phyloP scores from a whole-genome alignment of 2,113 vertebrate species.

The Dicerorhinus sumatrensis region DNA sequence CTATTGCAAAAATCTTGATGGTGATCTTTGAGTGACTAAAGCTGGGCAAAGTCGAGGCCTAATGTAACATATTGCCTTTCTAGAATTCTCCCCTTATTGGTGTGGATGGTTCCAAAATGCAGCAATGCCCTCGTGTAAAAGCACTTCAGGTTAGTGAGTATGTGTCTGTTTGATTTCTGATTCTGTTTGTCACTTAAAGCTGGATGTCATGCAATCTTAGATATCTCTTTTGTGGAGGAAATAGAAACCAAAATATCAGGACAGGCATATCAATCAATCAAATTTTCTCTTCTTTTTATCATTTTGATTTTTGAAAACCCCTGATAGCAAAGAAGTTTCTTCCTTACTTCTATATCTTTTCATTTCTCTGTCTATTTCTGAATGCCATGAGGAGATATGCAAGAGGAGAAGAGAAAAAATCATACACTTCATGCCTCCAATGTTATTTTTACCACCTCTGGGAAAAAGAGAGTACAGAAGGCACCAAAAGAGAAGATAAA shows the following conservation, averaged over 20 bases:
- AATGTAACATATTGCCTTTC: background rate
- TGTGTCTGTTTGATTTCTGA: constrained; percentile 19
- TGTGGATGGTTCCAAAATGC: background rate
- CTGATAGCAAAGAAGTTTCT: background rate
- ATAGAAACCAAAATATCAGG: constrained; percentile 51
- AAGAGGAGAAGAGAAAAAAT: background rate
- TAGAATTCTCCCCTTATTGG: background rate
- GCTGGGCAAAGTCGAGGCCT: background rate
- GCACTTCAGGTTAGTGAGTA: background rate
- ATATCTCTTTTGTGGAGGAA: constrained; percentile 22
- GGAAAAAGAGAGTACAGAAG: background rate
- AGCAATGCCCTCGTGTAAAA: background rate
- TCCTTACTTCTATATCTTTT: background rate
- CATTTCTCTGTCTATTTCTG: constrained; percentile 38
- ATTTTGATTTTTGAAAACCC: constrained; percentile 55
- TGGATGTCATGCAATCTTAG: constrained; percentile 7
- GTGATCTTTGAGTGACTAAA: background rate
- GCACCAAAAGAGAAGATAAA: background rate
- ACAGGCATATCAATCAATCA: background rate
- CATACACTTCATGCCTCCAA: background rate
- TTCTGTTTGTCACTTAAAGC: constrained; percentile 51
- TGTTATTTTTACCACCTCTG: background rate
- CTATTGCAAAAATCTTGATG: background rate
- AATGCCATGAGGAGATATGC: background rate
- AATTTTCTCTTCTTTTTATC: constrained; percentile 45